Base-by-base conservation (phyloP, 2,888 invertebrate genomes). In the Pyrgus malvae region DNA sequence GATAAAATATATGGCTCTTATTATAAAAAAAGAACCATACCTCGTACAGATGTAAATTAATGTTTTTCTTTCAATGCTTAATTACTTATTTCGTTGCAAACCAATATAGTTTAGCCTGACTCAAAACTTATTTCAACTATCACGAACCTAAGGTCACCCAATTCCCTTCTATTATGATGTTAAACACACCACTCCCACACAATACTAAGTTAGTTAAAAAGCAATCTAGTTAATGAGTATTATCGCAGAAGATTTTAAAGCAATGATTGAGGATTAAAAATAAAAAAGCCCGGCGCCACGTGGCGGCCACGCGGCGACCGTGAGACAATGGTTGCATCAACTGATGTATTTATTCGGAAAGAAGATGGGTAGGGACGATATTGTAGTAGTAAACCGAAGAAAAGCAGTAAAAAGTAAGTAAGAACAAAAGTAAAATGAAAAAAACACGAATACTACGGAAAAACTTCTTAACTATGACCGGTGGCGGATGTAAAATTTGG, bases 251-350 rank as follows among this genome's bases (percentile, higher is more conserved):
- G 45, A 38, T 53, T 53, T 45, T 38, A 53, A 31, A 38, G 37
- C 53, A 37, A 53, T 53, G 44, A 53, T 53, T 53, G 37, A 45
- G 53, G 45, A 45, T 53, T 40, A 53, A 53, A 53, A 51, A 38
- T 37, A 37, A 53, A 53, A 53, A 45, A 31, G 58, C 21, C 53
- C 55, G 51, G 45, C 66, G 58, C 7, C 58, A 61, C 61, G 58
- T 59, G 58, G 16, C 17, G 6, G 61, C 41, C 58, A 58, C 61
- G 60, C 61, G 69, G 62, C 64, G 59, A 56, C 60, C 42, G 49
- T 59, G 48, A 58, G 65, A 68, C 70, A 70, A 76, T 72, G 67
- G 76, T 72, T 74, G 76, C 70, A 69, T 66, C 74, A 72, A 72
- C 73, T 72, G 8, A 40, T 46, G 42, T 50, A 33, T 41, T 50